Evolutionary conservation across 2,113 vertebrate species (phyloP).

Genomic region (Microtus ochrogaster): DNA sequence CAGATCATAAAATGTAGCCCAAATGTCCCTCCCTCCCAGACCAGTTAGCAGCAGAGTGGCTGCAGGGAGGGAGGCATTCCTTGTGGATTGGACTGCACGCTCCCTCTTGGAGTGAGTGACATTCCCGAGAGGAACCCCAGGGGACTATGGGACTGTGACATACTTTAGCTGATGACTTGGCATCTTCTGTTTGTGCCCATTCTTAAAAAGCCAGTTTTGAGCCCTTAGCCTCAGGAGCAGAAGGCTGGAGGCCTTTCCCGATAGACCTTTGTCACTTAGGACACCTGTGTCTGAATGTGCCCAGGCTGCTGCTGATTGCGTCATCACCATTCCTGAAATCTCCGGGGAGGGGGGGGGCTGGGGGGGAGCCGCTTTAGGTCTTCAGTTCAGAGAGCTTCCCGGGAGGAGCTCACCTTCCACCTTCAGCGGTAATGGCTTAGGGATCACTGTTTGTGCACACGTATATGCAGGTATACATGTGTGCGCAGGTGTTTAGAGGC

Average conservation of each 20-base stretch:
- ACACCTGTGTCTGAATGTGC: background rate
- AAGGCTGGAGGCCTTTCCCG: background rate
- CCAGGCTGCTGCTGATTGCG: background rate
- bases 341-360: background rate
- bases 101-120: background rate
- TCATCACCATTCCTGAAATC: background rate
- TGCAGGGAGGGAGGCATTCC: background rate
- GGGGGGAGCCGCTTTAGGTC: background rate
- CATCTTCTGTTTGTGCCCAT: background rate
- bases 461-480: background rate
- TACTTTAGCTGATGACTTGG: background rate
- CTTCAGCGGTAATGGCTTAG: background rate
- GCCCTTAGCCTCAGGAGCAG: no score
- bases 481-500: background rate
- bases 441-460: background rate
- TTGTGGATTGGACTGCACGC: background rate
- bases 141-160: background rate
- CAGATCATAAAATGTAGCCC: background rate
- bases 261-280: background rate
- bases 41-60: background rate
- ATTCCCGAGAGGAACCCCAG: background rate
- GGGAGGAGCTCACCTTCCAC: background rate
- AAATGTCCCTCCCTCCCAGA: background rate
- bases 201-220: background rate
- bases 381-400: background rate